Evolutionary conservation across 2,797 vertebrate genomes (phyloP), one percentile per base, ranked within the genome.

Genomic region (Darevskia nairensis): DNA sequence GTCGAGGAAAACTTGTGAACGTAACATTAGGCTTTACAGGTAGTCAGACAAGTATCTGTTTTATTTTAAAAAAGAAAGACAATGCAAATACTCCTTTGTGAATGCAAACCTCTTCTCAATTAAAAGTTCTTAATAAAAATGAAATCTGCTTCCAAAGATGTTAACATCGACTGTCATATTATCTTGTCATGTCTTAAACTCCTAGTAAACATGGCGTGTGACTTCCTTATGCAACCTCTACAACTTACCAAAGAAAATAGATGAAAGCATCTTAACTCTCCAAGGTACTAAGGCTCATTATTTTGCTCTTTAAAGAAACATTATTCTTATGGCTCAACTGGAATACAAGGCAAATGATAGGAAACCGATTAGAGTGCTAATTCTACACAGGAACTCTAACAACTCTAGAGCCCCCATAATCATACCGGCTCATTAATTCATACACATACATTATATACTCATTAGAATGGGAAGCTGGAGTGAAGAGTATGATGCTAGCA

Each of bases 271-370:
- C 6, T 8, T 64, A 39, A 84, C 55, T 68, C 75, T 69, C 72
- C 27, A 68, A 46, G 82, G 74, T 23, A 44, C 35, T 61, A 78
- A 61, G 4, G 41, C 75, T 87, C 76, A 69, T 86, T 86, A 82
- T n/a, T 76, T 66, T 68, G 41, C 19, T 44, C 59, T 81, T 75
- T 25, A 46, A 75, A 75, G 19, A 68, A 82, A 79, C 64, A 50
- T 41, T 78, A 88, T 80, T 72, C 50, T 82, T 39, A 80, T 3
- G 29, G 50, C 19, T 84, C 44, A 88, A 71, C 44, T 41, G 46
- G 32, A 27, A 82, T 55, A 77, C 10, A 69, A 86, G 27, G 19
- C 27, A 80, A 77, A 77, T 27, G 61, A 86, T 8, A 81, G 10
- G 82, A 59, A 50, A 23, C 59, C n/a, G 69, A 79, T 35, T 86